These are phyloP conservation scores for Lichenostomus cassidix DNA, from an alignment of 2,113 vertebrate genomes.

Conservation along the genomic window DNA sequence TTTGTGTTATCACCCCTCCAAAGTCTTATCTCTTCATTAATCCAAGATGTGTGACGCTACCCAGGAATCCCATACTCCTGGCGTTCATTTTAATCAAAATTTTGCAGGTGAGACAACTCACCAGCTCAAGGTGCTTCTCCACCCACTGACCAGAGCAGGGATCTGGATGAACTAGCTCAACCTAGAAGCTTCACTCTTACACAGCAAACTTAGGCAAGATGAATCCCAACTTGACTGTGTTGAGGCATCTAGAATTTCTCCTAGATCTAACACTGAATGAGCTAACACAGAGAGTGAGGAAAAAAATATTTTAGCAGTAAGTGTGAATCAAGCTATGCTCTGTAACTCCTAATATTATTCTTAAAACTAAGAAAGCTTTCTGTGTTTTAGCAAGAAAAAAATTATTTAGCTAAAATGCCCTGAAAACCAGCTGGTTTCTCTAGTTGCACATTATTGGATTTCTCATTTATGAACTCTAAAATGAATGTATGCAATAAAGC, in stretches of 20 bases:
- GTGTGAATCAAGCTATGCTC: neutral
- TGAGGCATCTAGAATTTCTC: neutral
- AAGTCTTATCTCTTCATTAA: neutral
- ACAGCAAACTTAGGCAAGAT: neutral
- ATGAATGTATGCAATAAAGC: neutral
- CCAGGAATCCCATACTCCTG: neutral
- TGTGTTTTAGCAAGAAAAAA: neutral
- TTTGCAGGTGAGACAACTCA: neutral
- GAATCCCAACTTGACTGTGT: neutral
- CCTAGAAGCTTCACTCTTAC: neutral
- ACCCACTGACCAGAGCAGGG: rapidly evolving
- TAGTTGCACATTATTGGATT: neutral
- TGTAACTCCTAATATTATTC: neutral
- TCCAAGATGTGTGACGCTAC: too few species aligned
- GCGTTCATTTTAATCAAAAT: neutral
- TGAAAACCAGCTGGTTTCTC: neutral
- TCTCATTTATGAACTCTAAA: constrained; percentile 22
- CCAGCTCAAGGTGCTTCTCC: neutral
- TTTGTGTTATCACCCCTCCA: neutral
- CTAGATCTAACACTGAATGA: neutral
- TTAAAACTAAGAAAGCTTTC: neutral
- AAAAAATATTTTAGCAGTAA: neutral
- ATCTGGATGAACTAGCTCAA: neutral
- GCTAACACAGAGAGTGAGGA: neutral
- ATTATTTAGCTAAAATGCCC: neutral